Evolutionary conservation across 2,888 invertebrate species (phyloP), one percentile per base, ranked within the genome.

Genomic region (Sussaba pulchella): DNA sequence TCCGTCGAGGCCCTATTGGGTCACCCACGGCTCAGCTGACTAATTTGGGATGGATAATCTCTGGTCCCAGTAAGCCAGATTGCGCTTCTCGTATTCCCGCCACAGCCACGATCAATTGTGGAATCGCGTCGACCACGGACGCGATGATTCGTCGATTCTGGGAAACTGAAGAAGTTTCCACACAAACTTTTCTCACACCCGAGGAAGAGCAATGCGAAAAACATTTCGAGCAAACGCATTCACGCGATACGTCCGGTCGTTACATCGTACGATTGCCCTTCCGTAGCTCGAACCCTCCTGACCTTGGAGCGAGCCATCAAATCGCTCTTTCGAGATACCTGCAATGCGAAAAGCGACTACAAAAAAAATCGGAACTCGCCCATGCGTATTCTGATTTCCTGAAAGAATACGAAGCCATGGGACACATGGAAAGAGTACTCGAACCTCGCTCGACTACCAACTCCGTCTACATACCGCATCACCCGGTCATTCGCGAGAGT

Each of bases 261-360:
- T 90, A 88, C 74, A 67, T 81, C 3, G 85, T 88, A 8, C 77
- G 72, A 10, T 66, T 87, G 9, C 88, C 88, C 0, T 84, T 86
- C 63, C 84, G 74, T 36, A 66, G 76, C 50, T 47, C 78, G 10
- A 47, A 78, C 14, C 14, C 63, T 2, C 41, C 57, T 8, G 21
- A 61, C 5, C 71, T 87, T 24, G 84, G 85, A 3, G 73, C 82
- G 12, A 85, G 87, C 6, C 70, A 79, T 39, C 14, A 80, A 19
- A 80, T 81, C 8, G 88, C 88, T 5, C 24, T 73, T 4, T 86
- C 19, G 87, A 88, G 78, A 73, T 31, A 31, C 31, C 2, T 6
- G 31, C 31, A 31, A 6, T 31, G 31, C 31, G 31, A 31, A 6
- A 31, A 70, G 17, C 82, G 83, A 24, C 81, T 88, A 3, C 31